phyloP scores from a whole-genome alignment of 2,888 invertebrate genomes.

The Ichneumoninae sp. region DNA sequence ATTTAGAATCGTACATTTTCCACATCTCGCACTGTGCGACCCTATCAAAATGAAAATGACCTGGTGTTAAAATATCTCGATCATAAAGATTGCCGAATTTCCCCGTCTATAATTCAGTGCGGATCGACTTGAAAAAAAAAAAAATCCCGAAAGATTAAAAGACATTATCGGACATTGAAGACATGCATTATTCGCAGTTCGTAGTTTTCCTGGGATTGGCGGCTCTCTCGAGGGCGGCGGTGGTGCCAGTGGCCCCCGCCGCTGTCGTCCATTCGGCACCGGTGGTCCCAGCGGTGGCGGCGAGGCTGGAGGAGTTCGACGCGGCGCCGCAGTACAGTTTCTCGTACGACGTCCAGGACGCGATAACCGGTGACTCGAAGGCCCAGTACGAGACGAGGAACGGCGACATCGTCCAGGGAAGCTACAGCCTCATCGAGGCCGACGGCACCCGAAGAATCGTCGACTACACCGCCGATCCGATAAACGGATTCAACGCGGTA shows the following conservation, averaged over 20 bases:
- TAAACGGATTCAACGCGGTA: slow-evolving; percentile 81
- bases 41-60: no score
- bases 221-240: no score
- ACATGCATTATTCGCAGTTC: no score
- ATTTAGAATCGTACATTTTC: no score
- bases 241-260: not conserved
- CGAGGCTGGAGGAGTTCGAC: slow-evolving; percentile 78
- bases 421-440: slow-evolving; percentile 80
- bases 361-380: slow-evolving; percentile 80
- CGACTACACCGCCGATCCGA: slow-evolving; percentile 79
- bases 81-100: no score
- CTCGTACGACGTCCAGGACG: slow-evolving; percentile 80
- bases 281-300: slow-evolving; percentile 69
- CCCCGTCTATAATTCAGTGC: no score
- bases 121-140: not conserved
- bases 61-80: no score
- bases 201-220: no score
- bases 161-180: not conserved
- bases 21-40: no score
- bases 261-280: slow-evolving; percentile 66
- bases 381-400: slow-evolving; percentile 80
- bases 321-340: slow-evolving; percentile 79
- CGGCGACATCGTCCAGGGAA: slow-evolving; percentile 80
- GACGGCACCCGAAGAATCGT: slow-evolving; percentile 81
- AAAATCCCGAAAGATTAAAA: slow-evolving; percentile 18